These are phyloP conservation scores for Acleris literana DNA, from an alignment of 2,888 invertebrate species.

Conservation along the genomic window DNA sequence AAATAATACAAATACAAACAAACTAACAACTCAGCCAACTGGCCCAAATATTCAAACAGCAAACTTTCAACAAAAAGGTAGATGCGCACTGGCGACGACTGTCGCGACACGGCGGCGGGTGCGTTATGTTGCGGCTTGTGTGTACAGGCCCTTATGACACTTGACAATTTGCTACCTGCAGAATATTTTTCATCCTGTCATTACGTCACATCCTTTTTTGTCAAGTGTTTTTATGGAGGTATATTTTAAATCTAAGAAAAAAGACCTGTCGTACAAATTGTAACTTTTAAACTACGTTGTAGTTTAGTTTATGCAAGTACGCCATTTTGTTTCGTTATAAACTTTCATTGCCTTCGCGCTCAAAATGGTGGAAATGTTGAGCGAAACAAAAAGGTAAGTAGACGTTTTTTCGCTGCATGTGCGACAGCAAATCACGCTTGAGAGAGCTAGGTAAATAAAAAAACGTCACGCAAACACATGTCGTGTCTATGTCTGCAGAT, in stretches of 20 bases:
- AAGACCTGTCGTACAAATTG: too few species aligned
- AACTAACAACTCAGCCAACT: constrained; percentile 25
- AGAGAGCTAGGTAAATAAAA: constrained; percentile 4
- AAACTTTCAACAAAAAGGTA: constrained; percentile 20
- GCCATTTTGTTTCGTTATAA: too few species aligned
- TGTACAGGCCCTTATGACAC: constrained; percentile 21
- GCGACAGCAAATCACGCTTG: background rate
- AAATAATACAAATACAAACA: constrained; percentile 4
- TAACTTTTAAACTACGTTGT: too few species aligned
- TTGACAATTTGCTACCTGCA: constrained; percentile 36
- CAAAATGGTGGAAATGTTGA: too few species aligned
- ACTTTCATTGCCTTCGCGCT: too few species aligned
- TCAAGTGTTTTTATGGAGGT: too few species aligned
- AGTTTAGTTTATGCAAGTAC: too few species aligned
- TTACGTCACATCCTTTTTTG: too few species aligned
- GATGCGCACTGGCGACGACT: constrained; percentile 22
- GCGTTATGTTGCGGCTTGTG: constrained; percentile 18
- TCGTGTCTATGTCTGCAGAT: constrained; percentile 46
- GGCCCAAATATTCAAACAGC: constrained; percentile 23
- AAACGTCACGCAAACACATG: constrained; percentile 45
- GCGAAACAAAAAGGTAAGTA: too few species aligned
- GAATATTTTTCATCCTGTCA: too few species aligned
- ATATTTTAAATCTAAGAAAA: too few species aligned
- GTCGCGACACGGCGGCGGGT: constrained; percentile 24
- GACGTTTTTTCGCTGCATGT: background rate